A percentile compares a stretch with the other conserved stretches of the same genome.
Evolutionary conservation across 1,140 invertebrate genomes (phyloP).

Genomic region (Helicoverpa zea): DNA sequence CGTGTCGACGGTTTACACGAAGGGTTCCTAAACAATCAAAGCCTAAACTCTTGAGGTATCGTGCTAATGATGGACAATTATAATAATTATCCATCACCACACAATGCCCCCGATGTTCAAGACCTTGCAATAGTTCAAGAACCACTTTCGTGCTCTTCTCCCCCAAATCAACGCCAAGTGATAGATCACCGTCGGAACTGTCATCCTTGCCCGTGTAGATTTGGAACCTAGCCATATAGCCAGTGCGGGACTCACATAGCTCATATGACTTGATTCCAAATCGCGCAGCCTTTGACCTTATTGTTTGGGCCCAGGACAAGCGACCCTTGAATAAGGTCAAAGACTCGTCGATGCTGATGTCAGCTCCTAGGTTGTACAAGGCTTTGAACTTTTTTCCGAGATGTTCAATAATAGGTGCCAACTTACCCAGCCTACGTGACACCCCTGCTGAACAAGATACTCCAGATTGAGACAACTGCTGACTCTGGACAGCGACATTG

Average conservation of each 20-base stretch:
- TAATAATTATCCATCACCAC: constrained; percentile 56
- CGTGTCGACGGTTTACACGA: constrained; percentile 34
- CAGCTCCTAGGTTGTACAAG: constrained; percentile 19
- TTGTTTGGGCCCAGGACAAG: constrained; percentile 39
- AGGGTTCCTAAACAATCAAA: constrained; percentile 47
- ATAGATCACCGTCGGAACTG: background rate
- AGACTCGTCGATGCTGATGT: constrained; percentile 50
- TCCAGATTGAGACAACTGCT: background rate
- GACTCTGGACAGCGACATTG: constrained; percentile 7
- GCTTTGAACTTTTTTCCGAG: constrained; percentile 13
- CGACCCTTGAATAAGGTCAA: constrained; percentile 53
- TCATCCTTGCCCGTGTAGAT: constrained; percentile 44
- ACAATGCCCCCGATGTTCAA: constrained; percentile 39
- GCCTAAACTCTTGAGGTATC: constrained; percentile 48
- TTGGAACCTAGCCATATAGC: constrained; percentile 46
- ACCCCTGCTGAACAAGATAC: background rate
- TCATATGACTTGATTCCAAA: constrained; percentile 54
- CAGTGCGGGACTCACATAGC: constrained; percentile 51
- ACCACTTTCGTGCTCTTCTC: constrained; percentile 39
- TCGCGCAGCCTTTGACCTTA: constrained; percentile 41
- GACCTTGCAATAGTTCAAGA: constrained; percentile 23
- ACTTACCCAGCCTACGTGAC: background rate
- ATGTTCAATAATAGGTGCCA: constrained; percentile 25
- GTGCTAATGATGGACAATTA: constrained; percentile 55
- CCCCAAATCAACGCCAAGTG: constrained; percentile 22